phyloP scores from a whole-genome alignment of 2,888 invertebrate genomes.

The Microctonus brassicae region DNA sequence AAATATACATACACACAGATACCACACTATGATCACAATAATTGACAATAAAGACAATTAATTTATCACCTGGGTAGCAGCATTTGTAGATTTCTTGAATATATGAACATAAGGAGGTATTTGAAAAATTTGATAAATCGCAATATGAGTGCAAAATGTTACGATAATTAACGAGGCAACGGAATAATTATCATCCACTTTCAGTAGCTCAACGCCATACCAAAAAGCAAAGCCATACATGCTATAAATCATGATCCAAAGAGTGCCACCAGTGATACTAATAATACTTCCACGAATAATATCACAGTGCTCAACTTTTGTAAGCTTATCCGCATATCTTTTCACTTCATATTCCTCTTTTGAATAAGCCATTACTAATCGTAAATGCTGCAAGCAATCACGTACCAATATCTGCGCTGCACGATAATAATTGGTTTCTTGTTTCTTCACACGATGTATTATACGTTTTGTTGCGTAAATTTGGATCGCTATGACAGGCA shows the following conservation, averaged over 20 bases:
- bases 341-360: constrained; percentile 61
- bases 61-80: constrained; percentile 21
- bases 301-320: constrained; percentile 31
- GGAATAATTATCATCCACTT: constrained; percentile 34
- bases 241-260: constrained; percentile 41
- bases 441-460: constrained; percentile 46
- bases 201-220: constrained; percentile 36
- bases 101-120: constrained; percentile 37
- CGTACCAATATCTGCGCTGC: constrained; percentile 64
- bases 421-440: constrained; percentile 62
- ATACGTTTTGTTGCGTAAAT: constrained; percentile 64
- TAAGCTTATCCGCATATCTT: constrained; percentile 27
- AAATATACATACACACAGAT: no score
- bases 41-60: not conserved
- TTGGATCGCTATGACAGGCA: constrained; percentile 65
- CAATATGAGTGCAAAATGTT: constrained; percentile 42
- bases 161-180: constrained; percentile 38
- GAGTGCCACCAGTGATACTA: constrained; percentile 32
- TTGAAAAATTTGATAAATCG: constrained; percentile 36
- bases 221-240: constrained; percentile 43
- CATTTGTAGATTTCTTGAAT: constrained; percentile 28
- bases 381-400: constrained; percentile 61
- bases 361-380: constrained; percentile 64
- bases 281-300: constrained; percentile 30
- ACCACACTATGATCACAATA: not conserved